These are phyloP conservation scores for Callipepla squamata DNA, from an alignment of 2,113 vertebrate genomes.

Conservation along the genomic window DNA sequence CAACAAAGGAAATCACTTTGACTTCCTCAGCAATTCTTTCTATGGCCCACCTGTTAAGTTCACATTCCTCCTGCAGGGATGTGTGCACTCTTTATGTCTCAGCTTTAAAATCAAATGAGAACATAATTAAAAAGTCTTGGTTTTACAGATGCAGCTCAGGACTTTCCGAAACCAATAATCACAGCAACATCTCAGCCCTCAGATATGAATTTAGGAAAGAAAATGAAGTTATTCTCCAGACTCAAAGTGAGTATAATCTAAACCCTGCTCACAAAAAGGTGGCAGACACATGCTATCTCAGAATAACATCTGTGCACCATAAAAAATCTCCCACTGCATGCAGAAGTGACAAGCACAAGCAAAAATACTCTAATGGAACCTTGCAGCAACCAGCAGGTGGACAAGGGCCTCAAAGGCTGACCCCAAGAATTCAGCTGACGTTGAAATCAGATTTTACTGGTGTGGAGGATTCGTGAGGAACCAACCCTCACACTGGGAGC, in stretches of 20 bases:
- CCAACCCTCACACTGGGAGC: background rate
- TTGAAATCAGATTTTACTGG: background rate
- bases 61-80: background rate
- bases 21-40: background rate
- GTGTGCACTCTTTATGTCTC: background rate
- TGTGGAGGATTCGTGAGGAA: background rate
- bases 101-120: background rate
- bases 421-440: background rate
- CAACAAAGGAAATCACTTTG: background rate
- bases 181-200: background rate
- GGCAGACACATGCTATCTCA: background rate
- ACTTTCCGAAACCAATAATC: background rate
- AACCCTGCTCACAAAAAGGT: background rate
- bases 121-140: background rate
- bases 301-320: background rate
- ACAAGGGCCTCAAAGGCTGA: background rate
- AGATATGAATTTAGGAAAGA: background rate
- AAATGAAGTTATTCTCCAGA: background rate
- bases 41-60: background rate
- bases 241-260: background rate
- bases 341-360: background rate
- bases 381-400: background rate
- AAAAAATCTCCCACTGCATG: accelerated
- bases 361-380: background rate
- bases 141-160: background rate